Base-by-base conservation (phyloP, 2,888 invertebrate species). In the Oxyteleia sp. region DNA sequence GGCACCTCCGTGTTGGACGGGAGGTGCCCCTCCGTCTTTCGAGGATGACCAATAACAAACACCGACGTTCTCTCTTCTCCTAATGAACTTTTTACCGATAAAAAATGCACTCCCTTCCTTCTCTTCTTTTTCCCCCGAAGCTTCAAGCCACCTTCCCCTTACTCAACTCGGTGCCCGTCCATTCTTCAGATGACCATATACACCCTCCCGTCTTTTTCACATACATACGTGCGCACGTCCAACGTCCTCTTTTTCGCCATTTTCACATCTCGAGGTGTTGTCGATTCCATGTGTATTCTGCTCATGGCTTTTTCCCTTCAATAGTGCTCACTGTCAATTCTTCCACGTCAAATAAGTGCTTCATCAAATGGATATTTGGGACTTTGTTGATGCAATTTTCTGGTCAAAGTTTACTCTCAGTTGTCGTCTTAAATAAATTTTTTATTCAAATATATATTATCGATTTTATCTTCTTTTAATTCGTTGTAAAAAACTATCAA, bases 11-110 rank as follows among this genome's bases (percentile, higher is more conserved):
- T 87, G 88, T 91, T 88, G 91, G 91, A 91, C 90, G 91, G 87
- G 91, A 87, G 85, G 84, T 86, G 86, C 85, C 85, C 85, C 87
- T 85, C 87, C 87, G 88, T 88, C 90, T 89, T 88, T 86, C 88
- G 88, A 90, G 90, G 91, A 92, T 92, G 92, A 92, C 92, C 92
- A 92, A 92, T 92, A 92, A 92, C 92, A 92, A 92, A 92, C 92
- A 92, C 92, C 89, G 90, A 86, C 88, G 86, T 84, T 87, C 86
- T 90, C 89, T 89, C 89, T 88, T 90, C 90, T 92, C 91, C 92
- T 92, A 92, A 92, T 93, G 92, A 92, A 92, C 92, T 93, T 93
- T 93, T 93, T 91, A 92, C 91, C 91, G 92, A 92, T 93, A 93
- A 93, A 93, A 92, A 93, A 93, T 92, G 91, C 92, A 92, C 91